Conservation (phyloP, 2,888 invertebrate genomes). For the Eilema griseolum region DNA sequence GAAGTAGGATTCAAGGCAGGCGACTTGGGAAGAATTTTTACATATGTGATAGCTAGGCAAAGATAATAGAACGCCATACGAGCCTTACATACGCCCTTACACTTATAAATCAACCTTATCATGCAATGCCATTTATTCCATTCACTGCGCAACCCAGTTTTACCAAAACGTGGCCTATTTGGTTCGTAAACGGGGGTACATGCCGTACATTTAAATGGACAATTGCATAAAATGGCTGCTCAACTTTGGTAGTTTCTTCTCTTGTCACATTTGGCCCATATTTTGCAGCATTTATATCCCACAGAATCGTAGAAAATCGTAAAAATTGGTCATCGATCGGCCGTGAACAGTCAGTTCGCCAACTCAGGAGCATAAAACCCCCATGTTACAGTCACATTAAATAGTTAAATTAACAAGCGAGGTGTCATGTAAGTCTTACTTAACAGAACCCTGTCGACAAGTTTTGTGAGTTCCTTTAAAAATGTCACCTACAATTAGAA, state of each 20-base stretch:
- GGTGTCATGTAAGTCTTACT: not conserved
- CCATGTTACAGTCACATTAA: not conserved
- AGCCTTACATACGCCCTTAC: not conserved
- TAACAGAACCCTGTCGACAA: not conserved
- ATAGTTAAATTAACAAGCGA: not conserved
- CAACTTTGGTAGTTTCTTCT: too few relatives aligned
- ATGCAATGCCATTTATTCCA: not conserved
- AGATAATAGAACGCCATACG: not conserved
- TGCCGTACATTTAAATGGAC: not conserved
- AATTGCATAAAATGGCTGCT: not conserved
- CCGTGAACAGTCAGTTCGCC: not conserved
- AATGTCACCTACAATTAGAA: not conserved
- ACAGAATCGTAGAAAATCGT: not conserved
- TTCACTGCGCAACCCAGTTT: not conserved
- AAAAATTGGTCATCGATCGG: not conserved
- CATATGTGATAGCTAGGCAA: not conserved
- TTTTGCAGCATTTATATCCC: not conserved
- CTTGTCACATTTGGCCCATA: too few relatives aligned
- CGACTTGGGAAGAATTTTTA: not conserved
- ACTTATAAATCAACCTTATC: constrained; percentile 4
- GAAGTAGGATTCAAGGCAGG: not conserved
- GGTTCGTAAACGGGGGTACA: not conserved
- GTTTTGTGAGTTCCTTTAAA: not conserved
- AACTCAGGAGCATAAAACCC: not conserved
- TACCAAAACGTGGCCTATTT: not conserved